Evolutionary conservation across 2,113 vertebrate genomes (phyloP).

Genomic region (Plecotus auritus): DNA sequence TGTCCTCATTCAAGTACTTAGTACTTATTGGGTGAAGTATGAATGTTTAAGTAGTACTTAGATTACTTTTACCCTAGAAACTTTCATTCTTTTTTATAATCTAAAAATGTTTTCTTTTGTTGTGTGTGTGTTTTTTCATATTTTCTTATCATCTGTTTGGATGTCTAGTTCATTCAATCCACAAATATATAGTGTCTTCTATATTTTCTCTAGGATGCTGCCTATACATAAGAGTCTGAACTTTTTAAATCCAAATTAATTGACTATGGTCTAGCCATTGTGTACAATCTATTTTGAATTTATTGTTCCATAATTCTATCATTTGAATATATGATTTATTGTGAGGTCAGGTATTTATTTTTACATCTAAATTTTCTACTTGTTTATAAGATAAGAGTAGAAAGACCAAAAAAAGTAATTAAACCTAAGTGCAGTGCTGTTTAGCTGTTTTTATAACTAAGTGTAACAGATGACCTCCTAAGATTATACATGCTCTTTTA

Average conservation of each 20-base stretch:
- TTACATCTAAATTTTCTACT: background rate
- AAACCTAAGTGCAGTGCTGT: background rate
- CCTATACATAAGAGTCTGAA: background rate
- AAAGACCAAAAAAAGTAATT: background rate
- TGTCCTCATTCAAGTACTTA: background rate
- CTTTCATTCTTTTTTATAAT: background rate
- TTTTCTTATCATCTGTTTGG: background rate
- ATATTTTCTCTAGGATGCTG: background rate
- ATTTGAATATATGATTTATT: slow-evolving; percentile 35
- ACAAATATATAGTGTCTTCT: background rate
- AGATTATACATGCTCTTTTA: background rate
- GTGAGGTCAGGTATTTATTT: background rate
- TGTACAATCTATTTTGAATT: background rate
- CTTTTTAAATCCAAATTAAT: slow-evolving; percentile 10
- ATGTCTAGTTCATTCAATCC: background rate
- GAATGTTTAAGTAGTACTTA: background rate
- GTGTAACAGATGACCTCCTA: background rate
- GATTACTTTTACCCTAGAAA: background rate
- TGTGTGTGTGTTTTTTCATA: background rate
- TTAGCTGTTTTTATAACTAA: slow-evolving; percentile 4
- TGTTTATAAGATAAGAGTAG: background rate
- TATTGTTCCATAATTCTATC: background rate
- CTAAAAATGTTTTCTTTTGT: background rate
- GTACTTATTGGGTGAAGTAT: background rate
- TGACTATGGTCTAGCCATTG: background rate